A percentile compares a stretch with the other conserved stretches of the same genome.
phyloP scores from a whole-genome alignment of 2,888 invertebrate genomes.

The Drosophila nr. perissopoda region DNA sequence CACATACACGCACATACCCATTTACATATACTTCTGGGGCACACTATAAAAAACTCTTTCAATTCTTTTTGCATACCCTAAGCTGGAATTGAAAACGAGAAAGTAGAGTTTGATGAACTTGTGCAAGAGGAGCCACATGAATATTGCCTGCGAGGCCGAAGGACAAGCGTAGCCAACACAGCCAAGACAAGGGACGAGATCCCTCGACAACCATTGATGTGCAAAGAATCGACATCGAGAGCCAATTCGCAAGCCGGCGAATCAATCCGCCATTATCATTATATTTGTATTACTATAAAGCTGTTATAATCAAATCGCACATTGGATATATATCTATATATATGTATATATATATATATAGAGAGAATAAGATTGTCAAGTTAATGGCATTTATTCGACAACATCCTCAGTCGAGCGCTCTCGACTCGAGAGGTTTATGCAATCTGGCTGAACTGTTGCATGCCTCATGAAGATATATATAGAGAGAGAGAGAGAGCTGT shows the following conservation, averaged over 20 bases:
- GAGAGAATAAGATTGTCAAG: neutral
- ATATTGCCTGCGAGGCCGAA: neutral
- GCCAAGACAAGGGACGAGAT: neutral
- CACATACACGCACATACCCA: neutral
- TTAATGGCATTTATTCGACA: neutral
- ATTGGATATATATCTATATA: neutral
- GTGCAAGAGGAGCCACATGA: neutral
- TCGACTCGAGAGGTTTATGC: neutral
- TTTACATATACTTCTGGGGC: neutral
- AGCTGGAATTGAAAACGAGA: neutral
- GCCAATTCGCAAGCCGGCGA: neutral
- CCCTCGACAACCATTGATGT: neutral
- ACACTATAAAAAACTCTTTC: slow-evolving; percentile 20
- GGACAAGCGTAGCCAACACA: neutral
- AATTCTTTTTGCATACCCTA: slow-evolving; percentile 2
- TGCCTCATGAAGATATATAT: neutral
- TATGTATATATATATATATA: too few species aligned
- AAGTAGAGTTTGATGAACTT: neutral
- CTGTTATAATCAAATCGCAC: neutral
- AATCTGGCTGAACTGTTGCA: neutral
- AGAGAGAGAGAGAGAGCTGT: neutral
- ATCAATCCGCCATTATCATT: neutral
- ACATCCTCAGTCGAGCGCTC: neutral
- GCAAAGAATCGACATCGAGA: neutral
- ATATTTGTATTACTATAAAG: neutral